Evolutionary conservation across 2,797 vertebrate species (phyloP).

Genomic region (Coregonus ussuriensis): DNA sequence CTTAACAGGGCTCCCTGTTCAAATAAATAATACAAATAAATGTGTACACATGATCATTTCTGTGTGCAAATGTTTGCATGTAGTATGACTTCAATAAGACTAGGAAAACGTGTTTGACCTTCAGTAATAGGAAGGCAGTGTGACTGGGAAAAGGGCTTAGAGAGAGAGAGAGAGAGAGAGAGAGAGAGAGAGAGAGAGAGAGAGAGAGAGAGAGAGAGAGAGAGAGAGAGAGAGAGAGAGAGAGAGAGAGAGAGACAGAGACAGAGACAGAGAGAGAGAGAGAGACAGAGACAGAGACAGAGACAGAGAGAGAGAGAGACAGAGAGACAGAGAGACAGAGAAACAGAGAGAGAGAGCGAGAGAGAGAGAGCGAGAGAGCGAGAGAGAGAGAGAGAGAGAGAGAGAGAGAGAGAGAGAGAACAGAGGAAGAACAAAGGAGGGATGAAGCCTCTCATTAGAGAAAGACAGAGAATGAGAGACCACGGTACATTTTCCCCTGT

Average conservation of each 20-base stretch:
- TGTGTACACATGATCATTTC: no score
- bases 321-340: not conserved
- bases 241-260: not conserved
- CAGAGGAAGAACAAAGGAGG: constrained; percentile 24
- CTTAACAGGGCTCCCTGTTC: no score
- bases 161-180: not conserved
- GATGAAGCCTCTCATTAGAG: constrained; percentile 14
- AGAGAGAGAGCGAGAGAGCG: not conserved
- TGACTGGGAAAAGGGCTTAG: not conserved
- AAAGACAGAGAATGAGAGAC: constrained; percentile 49
- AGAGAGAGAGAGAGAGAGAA: not conserved
- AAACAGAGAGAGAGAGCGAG: not conserved
- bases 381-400: not conserved
- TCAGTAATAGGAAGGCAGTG: not conserved
- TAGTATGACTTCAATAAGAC: no score
- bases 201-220: no score
- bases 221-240: not conserved
- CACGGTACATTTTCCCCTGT: constrained; percentile 35
- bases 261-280: not conserved
- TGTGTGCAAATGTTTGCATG: no score
- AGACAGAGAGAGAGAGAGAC: constrained; percentile 8
- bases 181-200: not conserved
- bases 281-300: not conserved
- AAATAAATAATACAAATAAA: no score
- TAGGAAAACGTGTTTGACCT: no score